Base-by-base conservation (phyloP, 2,113 vertebrate genomes). In the Indicator indicator region DNA sequence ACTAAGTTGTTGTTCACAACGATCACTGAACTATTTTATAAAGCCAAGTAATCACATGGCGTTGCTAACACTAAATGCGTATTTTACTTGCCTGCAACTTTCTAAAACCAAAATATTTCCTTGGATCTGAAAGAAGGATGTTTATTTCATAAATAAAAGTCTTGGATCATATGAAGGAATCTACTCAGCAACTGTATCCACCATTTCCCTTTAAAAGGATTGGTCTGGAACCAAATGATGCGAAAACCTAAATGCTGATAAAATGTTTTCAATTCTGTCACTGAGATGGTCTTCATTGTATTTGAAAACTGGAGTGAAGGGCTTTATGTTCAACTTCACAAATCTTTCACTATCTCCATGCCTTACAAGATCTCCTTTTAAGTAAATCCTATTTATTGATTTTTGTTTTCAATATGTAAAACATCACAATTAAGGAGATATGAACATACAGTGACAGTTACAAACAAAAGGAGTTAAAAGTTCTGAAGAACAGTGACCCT, bases 401-500 rank as follows among this genome's bases (percentile, higher is more conserved):
- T 95, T 86, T 81, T 78, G n/a, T 95, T 95, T 94, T 90, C 91
- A 96, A 96, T 62, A 69, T 48, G 86, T 42, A 67, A 77, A 87
- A 50, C 0, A 32, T 91, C 78, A 91, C 59, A 71, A 77, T 91
- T 91, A 89, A 91, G 92, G 58, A 91, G 76, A 88, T 82, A 72
- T 4, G 79, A 94, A 52, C 65, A 89, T 80, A 75, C 27, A 86
- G 69, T 27, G 54, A 18, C 54, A 88, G 85, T 69, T 78, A 83
- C 94, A 94, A 95, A 95, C 58, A 94, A 86, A 91, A 86, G 79
- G 71, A 93, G 94, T 88, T 83, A 86, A 48, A 95, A 91, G 93
- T 65, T 80, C 89, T 75, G 38, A 33, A 68, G 96, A 94, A 83
- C 95, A 83, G 30, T 75, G 91, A 97, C 85, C 94, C 88, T 83